These are phyloP conservation scores for Malthinus seriepunctatus DNA, from an alignment of 2,888 invertebrate species.

Conservation along the genomic window DNA sequence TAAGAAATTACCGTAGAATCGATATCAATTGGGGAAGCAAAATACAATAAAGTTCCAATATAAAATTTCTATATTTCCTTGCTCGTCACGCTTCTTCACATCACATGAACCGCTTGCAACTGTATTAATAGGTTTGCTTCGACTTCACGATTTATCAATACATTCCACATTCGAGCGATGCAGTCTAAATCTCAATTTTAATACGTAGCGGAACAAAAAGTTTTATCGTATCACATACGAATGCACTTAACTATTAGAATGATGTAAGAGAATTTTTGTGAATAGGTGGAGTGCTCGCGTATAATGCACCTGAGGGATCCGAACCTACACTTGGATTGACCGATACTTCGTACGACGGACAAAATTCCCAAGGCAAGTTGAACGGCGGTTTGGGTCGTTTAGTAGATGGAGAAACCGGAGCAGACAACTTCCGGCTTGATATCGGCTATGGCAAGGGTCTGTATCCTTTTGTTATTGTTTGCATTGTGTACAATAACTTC, in stretches of 20 bases:
- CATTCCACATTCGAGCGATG: slow-evolving; percentile 25
- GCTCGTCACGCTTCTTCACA: slow-evolving; percentile 38
- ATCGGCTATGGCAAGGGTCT: slow-evolving; percentile 64
- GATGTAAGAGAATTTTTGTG: slow-evolving; percentile 37
- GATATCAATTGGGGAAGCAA: slow-evolving; percentile 37
- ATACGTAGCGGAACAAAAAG: slow-evolving; percentile 23
- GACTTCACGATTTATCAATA: slow-evolving; percentile 38
- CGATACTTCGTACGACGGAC: slow-evolving; percentile 73
- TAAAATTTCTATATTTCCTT: slow-evolving; percentile 39
- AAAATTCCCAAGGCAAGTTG: slow-evolving; percentile 51
- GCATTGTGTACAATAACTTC: slow-evolving; percentile 22
- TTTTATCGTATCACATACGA: slow-evolving; percentile 36
- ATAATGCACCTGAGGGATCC: slow-evolving; percentile 60
- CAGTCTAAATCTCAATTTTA: slow-evolving; percentile 23
- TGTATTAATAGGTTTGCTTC: slow-evolving; percentile 39
- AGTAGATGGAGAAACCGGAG: slow-evolving; percentile 67
- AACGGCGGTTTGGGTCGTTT: slow-evolving; percentile 70
- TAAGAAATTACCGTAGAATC: slow-evolving; percentile 31
- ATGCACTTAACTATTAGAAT: slow-evolving; percentile 36
- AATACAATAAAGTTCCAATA: slow-evolving; percentile 40
- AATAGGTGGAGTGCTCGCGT: slow-evolving; percentile 61
- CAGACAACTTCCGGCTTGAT: slow-evolving; percentile 64
- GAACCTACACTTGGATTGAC: slow-evolving; percentile 56
- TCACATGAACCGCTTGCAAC: slow-evolving; percentile 32
- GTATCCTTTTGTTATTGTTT: slow-evolving; percentile 31